Conservation (phyloP, 1,140 invertebrate genomes). For the Paralvinella palmiformis region DNA sequence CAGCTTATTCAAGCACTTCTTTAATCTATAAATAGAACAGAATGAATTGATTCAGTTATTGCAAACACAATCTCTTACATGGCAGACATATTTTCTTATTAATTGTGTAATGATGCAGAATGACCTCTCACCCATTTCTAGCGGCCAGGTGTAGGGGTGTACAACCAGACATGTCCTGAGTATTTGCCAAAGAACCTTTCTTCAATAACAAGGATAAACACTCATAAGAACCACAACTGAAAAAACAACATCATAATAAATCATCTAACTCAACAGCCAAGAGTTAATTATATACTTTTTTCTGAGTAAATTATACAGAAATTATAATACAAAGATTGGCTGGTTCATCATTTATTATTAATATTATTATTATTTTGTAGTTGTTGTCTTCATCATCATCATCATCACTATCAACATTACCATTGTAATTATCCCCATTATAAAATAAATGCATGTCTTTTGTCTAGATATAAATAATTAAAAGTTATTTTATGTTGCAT, state of each 20-base stretch:
- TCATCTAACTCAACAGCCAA: neutral
- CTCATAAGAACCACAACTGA: constrained; percentile 38
- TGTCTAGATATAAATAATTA: no score
- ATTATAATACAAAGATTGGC: neutral
- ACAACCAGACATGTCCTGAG: constrained; percentile 37
- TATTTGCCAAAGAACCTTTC: constrained; percentile 36
- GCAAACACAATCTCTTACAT: neutral
- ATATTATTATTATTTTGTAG: neutral
- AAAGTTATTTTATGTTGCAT: no score
- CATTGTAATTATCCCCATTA: no score
- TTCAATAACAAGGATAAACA: constrained; percentile 35
- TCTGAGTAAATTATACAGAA: neutral
- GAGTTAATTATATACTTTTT: neutral
- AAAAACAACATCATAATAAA: no score
- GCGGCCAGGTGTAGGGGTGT: constrained; percentile 40
- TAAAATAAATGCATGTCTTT: no score
- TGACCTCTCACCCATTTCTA: constrained; percentile 37
- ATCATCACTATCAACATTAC: neutral
- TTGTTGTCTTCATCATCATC: neutral
- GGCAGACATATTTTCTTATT: neutral
- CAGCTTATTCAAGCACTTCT: constrained; percentile 38
- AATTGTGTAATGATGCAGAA: neutral
- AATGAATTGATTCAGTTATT: neutral
- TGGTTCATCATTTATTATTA: neutral
- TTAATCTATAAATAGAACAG: constrained; percentile 31